Evolutionary conservation across 2,797 vertebrate species (phyloP).

Genomic region (Sylvia borin): DNA sequence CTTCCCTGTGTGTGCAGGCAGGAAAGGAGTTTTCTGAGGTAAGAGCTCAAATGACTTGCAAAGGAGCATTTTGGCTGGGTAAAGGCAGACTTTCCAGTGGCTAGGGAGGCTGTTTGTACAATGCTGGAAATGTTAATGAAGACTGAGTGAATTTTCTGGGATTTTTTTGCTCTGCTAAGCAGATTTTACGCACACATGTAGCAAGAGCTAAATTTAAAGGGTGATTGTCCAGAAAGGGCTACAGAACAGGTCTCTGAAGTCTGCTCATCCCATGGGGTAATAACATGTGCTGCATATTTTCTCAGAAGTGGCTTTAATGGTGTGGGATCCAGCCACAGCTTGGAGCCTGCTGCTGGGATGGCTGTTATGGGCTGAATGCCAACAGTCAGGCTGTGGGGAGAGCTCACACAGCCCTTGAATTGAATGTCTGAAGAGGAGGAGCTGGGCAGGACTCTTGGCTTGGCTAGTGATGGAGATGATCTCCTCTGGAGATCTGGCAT

Average conservation of each 20-base stretch:
- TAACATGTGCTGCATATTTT: background rate
- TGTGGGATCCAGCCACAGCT: background rate
- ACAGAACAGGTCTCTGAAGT: background rate
- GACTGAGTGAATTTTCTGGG: background rate
- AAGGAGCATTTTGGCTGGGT: background rate
- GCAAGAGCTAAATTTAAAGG: background rate
- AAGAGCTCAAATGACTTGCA: background rate
- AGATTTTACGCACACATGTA: background rate
- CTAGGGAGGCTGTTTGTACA: background rate
- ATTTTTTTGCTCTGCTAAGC: background rate
- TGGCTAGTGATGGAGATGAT: background rate
- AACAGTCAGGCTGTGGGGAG: background rate
- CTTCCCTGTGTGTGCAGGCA: background rate
- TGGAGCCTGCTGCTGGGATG: background rate
- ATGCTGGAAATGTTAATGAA: background rate
- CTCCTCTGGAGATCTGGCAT: background rate
- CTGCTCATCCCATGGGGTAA: background rate
- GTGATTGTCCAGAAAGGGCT: background rate
- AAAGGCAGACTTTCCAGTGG: background rate
- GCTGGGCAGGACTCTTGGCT: background rate
- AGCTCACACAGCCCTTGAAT: background rate
- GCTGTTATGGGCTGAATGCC: background rate
- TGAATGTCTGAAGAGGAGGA: background rate
- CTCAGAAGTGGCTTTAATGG: slow-evolving; percentile 3
- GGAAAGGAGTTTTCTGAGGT: slow-evolving; percentile 43